phyloP scores from a whole-genome alignment of 2,888 invertebrate genomes.

The Orthosia gothica region DNA sequence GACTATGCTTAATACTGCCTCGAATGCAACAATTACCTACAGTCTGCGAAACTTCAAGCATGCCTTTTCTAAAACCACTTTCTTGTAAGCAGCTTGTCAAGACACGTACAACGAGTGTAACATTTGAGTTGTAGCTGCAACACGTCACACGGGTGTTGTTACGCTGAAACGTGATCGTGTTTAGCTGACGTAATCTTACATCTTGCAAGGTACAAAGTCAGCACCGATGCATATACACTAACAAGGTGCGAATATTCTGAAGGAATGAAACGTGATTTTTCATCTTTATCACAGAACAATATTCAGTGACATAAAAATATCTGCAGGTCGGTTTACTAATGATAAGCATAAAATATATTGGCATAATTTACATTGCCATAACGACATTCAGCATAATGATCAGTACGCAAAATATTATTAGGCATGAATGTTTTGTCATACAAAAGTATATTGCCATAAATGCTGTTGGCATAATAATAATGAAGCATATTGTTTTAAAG shows the following conservation, averaged over 20 bases:
- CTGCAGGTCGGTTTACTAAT: too few relatives aligned
- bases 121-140: not conserved
- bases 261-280: not conserved
- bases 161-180: not conserved
- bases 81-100: not conserved
- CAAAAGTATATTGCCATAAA: too few relatives aligned
- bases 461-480: too few relatives aligned
- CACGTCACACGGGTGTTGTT: not conserved
- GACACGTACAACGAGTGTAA: not conserved
- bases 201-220: not conserved
- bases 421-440: too few relatives aligned
- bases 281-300: too few relatives aligned
- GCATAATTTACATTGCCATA: too few relatives aligned
- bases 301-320: too few relatives aligned
- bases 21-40: not conserved
- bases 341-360: too few relatives aligned
- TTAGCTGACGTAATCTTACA: not conserved
- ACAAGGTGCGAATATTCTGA: not conserved
- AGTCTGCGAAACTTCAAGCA: not conserved
- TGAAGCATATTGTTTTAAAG: too few relatives aligned
- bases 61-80: not conserved
- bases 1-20: not conserved
- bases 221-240: too few relatives aligned
- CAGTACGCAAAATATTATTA: too few relatives aligned
- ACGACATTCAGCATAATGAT: too few relatives aligned